Evolutionary conservation across 2,888 invertebrate genomes (phyloP).

Genomic region (Lobophora halterata): DNA sequence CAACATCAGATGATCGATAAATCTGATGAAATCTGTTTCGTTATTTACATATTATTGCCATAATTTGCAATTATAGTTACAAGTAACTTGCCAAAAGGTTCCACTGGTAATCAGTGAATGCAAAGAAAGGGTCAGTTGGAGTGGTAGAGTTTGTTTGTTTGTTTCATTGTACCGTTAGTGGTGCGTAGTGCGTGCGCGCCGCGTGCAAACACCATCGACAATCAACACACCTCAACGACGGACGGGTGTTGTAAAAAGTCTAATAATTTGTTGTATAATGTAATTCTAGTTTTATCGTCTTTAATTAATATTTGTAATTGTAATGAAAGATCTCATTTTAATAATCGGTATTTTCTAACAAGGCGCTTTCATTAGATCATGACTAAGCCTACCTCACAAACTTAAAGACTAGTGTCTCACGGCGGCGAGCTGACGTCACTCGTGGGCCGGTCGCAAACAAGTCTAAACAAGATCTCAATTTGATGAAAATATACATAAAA

Average conservation of each 20-base stretch:
- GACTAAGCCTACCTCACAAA: conserved; percentile 81
- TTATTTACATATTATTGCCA: conserved; percentile 28
- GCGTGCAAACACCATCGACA: conserved; percentile 53
- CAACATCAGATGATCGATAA: neutral
- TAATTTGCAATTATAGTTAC: conserved; percentile 25
- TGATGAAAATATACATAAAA: conserved; percentile 80
- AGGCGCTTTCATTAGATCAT: conserved; percentile 81
- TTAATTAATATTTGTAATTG: conserved; percentile 78
- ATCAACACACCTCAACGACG: conserved; percentile 53
- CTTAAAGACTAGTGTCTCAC: conserved; percentile 62
- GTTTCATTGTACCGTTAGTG: conserved; percentile 73
- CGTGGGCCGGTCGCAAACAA: conserved; percentile 64
- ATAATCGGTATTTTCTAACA: conserved; percentile 81
- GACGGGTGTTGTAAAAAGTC: conserved; percentile 69
- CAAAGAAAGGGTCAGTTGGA: conserved; percentile 18
- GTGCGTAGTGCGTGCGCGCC: no score
- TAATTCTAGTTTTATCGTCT: conserved; percentile 78
- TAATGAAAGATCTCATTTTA: conserved; percentile 82
- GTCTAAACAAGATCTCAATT: conserved; percentile 81
- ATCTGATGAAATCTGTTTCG: conserved; percentile 6
- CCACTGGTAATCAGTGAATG: conserved; percentile 15
- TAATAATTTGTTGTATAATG: conserved; percentile 79
- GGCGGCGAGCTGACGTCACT: conserved; percentile 35
- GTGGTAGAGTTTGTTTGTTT: conserved; percentile 34
- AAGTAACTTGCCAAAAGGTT: conserved; percentile 26